Evolutionary conservation across 2,888 invertebrate genomes (phyloP).

Genomic region (Seira ritae): DNA sequence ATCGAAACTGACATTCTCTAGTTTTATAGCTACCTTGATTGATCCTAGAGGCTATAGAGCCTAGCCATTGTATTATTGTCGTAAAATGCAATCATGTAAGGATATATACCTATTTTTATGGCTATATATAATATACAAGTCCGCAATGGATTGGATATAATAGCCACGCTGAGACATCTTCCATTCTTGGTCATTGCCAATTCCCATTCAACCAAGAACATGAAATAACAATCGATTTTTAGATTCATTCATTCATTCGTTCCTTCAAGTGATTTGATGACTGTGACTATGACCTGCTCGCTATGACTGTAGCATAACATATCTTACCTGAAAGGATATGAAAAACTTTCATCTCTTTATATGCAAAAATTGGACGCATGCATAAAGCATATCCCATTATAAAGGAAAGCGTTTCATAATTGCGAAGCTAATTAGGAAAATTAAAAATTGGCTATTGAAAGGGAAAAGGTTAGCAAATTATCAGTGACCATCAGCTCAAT

Average conservation of each 20-base stretch:
- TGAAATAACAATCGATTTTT: conserved; percentile 10
- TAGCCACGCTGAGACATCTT: not conserved
- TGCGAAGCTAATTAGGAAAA: conserved; percentile 15
- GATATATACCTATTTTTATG: not conserved
- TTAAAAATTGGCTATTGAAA: not conserved
- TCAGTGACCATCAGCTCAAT: not conserved
- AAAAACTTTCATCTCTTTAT: not conserved
- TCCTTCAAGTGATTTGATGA: not conserved
- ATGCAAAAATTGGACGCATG: no score
- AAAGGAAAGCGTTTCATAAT: conserved; percentile 21
- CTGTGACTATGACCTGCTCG: not conserved
- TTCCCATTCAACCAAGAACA: conserved; percentile 1
- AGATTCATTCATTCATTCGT: not conserved
- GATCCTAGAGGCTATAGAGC: not conserved
- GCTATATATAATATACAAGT: not conserved
- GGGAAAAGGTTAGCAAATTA: not conserved
- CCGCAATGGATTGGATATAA: not conserved
- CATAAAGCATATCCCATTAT: no score
- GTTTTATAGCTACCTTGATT: not conserved
- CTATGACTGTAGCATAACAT: not conserved
- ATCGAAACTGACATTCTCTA: conserved; percentile 15
- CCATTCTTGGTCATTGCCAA: conserved; percentile 18
- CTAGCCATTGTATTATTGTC: not conserved
- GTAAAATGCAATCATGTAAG: not conserved
- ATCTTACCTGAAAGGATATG: not conserved